Base-by-base conservation (phyloP, 2,888 invertebrate species). In the Epinotia nisella region DNA sequence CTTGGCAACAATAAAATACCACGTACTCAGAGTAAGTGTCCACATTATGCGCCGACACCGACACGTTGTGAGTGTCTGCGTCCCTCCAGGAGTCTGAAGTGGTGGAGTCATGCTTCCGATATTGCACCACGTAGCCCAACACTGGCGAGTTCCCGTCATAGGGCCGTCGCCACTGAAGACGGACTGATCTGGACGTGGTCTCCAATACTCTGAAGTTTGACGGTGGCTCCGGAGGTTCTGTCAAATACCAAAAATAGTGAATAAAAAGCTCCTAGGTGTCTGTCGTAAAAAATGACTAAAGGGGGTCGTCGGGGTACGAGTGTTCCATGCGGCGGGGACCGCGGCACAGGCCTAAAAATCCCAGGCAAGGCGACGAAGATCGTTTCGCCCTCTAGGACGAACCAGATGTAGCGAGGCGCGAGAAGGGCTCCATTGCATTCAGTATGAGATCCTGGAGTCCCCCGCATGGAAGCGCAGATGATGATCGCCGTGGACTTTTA, bases 111-210 rank as follows among this genome's bases (percentile, higher is more conserved):
- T 94, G 94, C 79, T 93, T 94, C 56, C 96, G 93, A 83, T 97
- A 97, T 82, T 97, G 96, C 59, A 97, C 95, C 74, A 96, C 92
- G 86, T 97, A 97, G 76, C 96, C 96, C 58, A 96, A 90, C 24
- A 97, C 96, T 0, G 97, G 97, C 53, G 96, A 97, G 86, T 97
- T 97, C 3, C 97, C 97, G 79, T 97, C 96, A 82, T 96, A 97
- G 1, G 96, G 95, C 74, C 95, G 93, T 66, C 95, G 94, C 97
- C 97, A 97, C 66, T 96, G 91, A 9, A 93, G 81, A 2, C 90
- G 87, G 51, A 96, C 95, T 24, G 95, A 94, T 73, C 96, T 90
- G 2, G 96, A 96, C 0, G 95, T 94, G 29, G 95, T 94, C 83
- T 96, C 96, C 70, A 95, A 86, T 11, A 96, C 95, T 79, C 95